Conservation (phyloP, 2,797 vertebrate genomes). For the Sebastes glaucus region DNA sequence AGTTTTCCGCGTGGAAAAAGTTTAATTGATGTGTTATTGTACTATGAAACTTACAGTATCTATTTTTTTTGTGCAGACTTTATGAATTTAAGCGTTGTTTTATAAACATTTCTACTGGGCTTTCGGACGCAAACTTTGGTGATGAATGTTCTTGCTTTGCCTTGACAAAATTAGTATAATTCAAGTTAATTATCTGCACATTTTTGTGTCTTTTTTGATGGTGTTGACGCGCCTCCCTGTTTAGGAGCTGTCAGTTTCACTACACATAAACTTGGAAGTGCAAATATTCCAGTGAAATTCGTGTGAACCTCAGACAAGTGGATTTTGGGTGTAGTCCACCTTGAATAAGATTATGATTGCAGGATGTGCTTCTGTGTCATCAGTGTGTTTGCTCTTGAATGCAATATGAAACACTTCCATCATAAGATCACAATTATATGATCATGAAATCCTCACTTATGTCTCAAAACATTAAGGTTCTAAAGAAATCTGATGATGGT, state of each 20-base stretch:
- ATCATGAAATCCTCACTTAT: not conserved
- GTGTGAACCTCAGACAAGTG: not conserved
- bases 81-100: not conserved
- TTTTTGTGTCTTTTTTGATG: not conserved
- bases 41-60: too few relatives aligned
- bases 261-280: not conserved
- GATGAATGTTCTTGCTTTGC: not conserved
- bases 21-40: not conserved
- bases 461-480: not conserved
- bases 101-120: fast-evolving
- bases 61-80: too few relatives aligned
- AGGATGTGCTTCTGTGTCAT: constrained; percentile 5
- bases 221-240: not conserved
- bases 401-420: not conserved
- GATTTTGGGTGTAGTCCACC: constrained; percentile 50
- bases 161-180: not conserved
- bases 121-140: not conserved
- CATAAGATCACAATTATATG: not conserved
- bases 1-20: not conserved
- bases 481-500: not conserved
- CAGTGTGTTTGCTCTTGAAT: not conserved
- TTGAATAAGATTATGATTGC: not conserved
- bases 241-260: not conserved
- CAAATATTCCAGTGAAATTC: constrained; percentile 18
- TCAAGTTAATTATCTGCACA: not conserved